These are phyloP conservation scores for Rhombomys opimus DNA, from an alignment of 2,113 vertebrate genomes.

Conservation along the genomic window DNA sequence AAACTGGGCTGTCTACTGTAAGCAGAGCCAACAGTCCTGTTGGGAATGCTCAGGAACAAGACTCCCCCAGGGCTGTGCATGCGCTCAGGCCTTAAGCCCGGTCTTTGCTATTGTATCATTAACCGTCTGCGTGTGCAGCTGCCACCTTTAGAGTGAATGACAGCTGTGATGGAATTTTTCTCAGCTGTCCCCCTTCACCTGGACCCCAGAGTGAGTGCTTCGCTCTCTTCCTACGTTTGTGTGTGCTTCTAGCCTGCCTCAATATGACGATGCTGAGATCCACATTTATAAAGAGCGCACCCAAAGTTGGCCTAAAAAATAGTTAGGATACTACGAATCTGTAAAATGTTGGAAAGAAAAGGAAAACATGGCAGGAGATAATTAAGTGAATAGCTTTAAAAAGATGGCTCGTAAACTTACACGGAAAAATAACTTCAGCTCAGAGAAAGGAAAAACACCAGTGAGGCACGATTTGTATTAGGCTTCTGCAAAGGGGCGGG, in stretches of 20 bases:
- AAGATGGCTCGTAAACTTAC: conserved; percentile 14
- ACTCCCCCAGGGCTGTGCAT: neutral
- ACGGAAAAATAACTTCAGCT: conserved; percentile 3
- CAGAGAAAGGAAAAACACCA: neutral
- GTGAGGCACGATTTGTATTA: neutral
- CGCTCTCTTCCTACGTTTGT: neutral
- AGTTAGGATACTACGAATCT: neutral
- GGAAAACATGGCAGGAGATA: conserved; percentile 3
- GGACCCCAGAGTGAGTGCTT: neutral
- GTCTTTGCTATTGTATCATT: neutral
- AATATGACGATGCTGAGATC: neutral
- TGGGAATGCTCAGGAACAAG: neutral
- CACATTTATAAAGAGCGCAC: conserved; percentile 1
- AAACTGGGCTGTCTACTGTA: neutral
- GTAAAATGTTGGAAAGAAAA: neutral
- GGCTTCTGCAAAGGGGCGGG: neutral
- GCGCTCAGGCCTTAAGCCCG: neutral
- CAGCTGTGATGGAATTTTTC: neutral
- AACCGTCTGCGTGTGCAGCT: too few relatives aligned
- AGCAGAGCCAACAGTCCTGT: neutral
- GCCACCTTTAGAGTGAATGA: neutral
- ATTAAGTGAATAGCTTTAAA: conserved; percentile 15
- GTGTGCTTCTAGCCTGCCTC: neutral
- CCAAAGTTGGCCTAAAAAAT: neutral
- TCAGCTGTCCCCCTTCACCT: neutral